Base-by-base conservation (phyloP, 2,888 invertebrate species). In the Asteroscopus sphinx region DNA sequence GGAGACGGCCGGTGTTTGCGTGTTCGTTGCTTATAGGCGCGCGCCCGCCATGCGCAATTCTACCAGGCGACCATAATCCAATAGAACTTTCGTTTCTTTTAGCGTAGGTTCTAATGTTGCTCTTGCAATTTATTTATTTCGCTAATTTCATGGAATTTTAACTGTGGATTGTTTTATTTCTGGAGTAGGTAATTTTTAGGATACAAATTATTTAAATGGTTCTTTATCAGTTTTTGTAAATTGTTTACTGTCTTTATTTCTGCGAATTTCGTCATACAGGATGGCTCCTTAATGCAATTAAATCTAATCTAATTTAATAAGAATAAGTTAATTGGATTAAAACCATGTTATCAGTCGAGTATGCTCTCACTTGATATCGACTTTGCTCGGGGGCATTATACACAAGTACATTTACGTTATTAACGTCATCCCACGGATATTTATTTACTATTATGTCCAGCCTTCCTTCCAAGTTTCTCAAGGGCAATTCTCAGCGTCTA, bases 31-130 rank as follows among this genome's bases (percentile, higher is more conserved):
- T 72, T 77, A 79, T 77, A 77, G 73, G 69, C 74, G 81, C 85
- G 83, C 86, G 83, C 83, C 82, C 87, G 84, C 85, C 86, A 85
- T 88, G 87, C 89, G 88, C 88, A 85, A 84, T 78, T 79, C 48
- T 87, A 91, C 91, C 80, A 91, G 90, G 91, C 77, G 56, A 53
- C 12, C 83, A 90, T 85, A 64, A 72, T 42, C 15, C 11, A 26
- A 39, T 47, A 74, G 84, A 51, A 58, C 39, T 67, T 49, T 70
- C 58, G 45, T 67, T 64, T 67, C 61, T 55, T 53, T 68, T 58
- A 58, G 42, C 49, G 17, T 46, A 45, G 33, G 44, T 48, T 48
- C n/a, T 39, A 28, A 30, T 61, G 6, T n/a, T 35, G n/a, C 9
- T 36, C 8, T 8, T 16, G 3, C 28, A 21, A 8, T 44, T 6